phyloP scores from a whole-genome alignment of 2,888 invertebrate genomes.

The Cecidostiba fungosa region DNA sequence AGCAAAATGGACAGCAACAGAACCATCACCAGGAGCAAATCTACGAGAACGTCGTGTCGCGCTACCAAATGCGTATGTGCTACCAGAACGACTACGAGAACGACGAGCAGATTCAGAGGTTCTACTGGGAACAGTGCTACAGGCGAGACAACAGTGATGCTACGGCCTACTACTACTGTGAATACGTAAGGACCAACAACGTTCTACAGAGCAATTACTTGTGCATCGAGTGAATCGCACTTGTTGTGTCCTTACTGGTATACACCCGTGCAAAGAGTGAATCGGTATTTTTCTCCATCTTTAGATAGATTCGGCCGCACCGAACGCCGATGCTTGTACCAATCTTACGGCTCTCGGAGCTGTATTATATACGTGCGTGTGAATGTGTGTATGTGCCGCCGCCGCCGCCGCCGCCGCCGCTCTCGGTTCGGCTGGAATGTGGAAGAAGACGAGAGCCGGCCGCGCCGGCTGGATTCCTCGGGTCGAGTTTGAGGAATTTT shows the following conservation, averaged over 20 bases:
- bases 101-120: conserved; percentile 79
- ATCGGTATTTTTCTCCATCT: conserved; percentile 29
- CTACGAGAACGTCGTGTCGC: conserved; percentile 78
- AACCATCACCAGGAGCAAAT: conserved; percentile 71
- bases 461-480: conserved; percentile 26
- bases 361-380: background rate
- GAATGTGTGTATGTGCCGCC: background rate
- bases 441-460: conserved; percentile 45
- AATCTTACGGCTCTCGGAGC: background rate
- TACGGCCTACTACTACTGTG: conserved; percentile 79
- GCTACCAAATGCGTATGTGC: conserved; percentile 79
- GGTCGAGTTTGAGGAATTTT: conserved; percentile 53
- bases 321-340: background rate
- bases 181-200: conserved; percentile 76
- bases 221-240: no score
- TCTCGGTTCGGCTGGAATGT: conserved; percentile 35
- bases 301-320: conserved; percentile 27
- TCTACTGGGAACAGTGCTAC: conserved; percentile 79
- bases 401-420: no score
- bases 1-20: conserved; percentile 62
- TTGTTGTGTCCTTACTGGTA: background rate
- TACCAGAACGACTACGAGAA: conserved; percentile 79
- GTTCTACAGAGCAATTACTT: no score
- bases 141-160: conserved; percentile 76
- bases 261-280: background rate